Base-by-base conservation (phyloP, 2,888 invertebrate genomes). In the Lysandra bellargus region DNA sequence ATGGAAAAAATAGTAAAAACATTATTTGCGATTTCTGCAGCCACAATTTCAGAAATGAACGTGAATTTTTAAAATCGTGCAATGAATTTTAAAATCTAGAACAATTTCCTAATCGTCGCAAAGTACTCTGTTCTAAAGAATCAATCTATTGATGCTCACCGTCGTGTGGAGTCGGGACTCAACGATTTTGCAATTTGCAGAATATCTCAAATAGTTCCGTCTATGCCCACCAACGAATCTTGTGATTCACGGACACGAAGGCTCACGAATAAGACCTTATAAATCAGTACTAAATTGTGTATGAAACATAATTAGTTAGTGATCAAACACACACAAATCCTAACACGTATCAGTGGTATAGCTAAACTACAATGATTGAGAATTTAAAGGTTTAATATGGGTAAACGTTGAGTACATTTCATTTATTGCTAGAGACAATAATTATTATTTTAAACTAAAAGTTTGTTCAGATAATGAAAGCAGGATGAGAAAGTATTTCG, bases 151-250 rank as follows among this genome's bases (percentile, higher is more conserved):
- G 81, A 81, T 60, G 73, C 73, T 85, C 79, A 82, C 82, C 85
- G 86, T 86, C 88, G 87, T 88, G 88, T 90, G 83, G 82, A 83
- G 82, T 83, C 89, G 88, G 87, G 86, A 85, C 85, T 86, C 83
- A 86, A 87, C 89, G 87, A 90, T 90, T 89, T 87, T 87, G 90
- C 91, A 92, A 93, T 93, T 94, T 92, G 92, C 89, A 84, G 89
- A 92, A 94, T 93, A 92, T 91, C 91, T 91, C 89, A 88, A 90
- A 93, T 93, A 87, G 87, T 87, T 87, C 85, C 84, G 87, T 84
- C 88, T 85, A 84, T 86, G 92, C 88, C 93, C 92, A 92, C 93
- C 93, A 91, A 90, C 90, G 91, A 89, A 85, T 85, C 82, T 80
- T 77, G 60, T 64, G 81, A 79, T 80, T 79, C 78, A 83, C 82